phyloP scores from a whole-genome alignment of 2,888 invertebrate genomes.

The Ichneumon xanthorius region DNA sequence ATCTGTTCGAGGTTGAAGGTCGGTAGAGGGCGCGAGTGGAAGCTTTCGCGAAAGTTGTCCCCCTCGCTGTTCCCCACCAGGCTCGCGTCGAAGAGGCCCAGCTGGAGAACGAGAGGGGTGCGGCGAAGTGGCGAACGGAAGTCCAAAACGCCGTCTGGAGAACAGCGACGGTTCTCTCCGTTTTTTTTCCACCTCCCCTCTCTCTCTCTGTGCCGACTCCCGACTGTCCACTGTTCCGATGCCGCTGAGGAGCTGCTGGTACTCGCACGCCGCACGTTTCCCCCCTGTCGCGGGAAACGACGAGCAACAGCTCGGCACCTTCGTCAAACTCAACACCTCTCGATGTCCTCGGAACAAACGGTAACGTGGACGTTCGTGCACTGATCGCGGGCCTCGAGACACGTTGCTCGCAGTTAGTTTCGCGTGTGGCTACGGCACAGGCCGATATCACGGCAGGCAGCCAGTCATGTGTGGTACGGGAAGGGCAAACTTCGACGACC shows the following conservation, averaged over 20 bases:
- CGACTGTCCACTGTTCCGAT: neutral
- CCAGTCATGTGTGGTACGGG: slow-evolving; percentile 66
- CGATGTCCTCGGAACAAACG: slow-evolving; percentile 55
- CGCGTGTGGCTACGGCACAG: slow-evolving; percentile 66
- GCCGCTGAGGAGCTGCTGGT: neutral
- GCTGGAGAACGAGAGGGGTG: slow-evolving; percentile 29
- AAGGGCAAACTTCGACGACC: slow-evolving; percentile 73
- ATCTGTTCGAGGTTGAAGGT: slow-evolving; percentile 12
- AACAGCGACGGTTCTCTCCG: neutral
- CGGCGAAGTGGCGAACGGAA: slow-evolving; percentile 28
- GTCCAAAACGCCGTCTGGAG: slow-evolving; percentile 16
- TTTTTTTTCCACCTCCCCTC: slow-evolving; percentile 8
- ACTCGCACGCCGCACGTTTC: slow-evolving; percentile 12
- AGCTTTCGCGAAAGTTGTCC: slow-evolving; percentile 42
- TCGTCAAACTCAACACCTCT: slow-evolving; percentile 47
- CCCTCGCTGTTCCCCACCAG: slow-evolving; percentile 35
- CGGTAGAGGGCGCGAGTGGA: slow-evolving; percentile 15
- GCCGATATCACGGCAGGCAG: slow-evolving; percentile 68
- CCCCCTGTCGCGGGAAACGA: slow-evolving; percentile 32
- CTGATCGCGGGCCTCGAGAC: slow-evolving; percentile 69
- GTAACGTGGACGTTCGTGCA: slow-evolving; percentile 55
- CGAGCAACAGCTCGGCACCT: slow-evolving; percentile 19
- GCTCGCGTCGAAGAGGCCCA: slow-evolving; percentile 17
- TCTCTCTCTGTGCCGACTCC: neutral
- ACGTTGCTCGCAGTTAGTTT: slow-evolving; percentile 73